Conservation (phyloP, 2,888 invertebrate species). For the Zaprionus obscuricornis region DNA sequence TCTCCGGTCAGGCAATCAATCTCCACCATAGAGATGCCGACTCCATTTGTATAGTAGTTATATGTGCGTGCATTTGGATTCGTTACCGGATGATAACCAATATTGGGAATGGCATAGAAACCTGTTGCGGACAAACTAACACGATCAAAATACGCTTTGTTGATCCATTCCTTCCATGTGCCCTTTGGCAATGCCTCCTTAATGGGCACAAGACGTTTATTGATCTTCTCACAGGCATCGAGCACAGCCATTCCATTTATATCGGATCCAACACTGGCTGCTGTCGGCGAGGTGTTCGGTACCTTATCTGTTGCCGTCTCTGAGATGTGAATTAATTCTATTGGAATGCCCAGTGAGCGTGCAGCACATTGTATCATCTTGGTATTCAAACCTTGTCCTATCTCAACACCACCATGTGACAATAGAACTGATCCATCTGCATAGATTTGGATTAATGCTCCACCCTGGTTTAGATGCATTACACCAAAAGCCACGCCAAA, state of each 20-base stretch:
- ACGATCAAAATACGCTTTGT: conserved; percentile 89
- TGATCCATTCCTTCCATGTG: conserved; percentile 93
- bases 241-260: conserved; percentile 95
- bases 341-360: conserved; percentile 87
- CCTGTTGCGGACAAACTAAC: conserved; percentile 93
- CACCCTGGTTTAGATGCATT: conserved; percentile 91
- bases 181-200: conserved; percentile 90
- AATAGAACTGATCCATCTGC: conserved; percentile 94
- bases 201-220: conserved; percentile 89
- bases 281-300: conserved; percentile 95
- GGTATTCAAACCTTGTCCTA: conserved; percentile 98
- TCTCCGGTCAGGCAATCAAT: conserved; percentile 97
- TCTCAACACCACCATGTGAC: conserved; percentile 97
- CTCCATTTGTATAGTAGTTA: conserved; percentile 94
- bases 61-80: conserved; percentile 89
- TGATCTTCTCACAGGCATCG: conserved; percentile 90
- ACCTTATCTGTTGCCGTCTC: conserved; percentile 96
- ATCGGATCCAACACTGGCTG: conserved; percentile 94
- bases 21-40: conserved; percentile 94
- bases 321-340: conserved; percentile 90
- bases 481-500: conserved; percentile 93
- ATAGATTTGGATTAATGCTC: conserved; percentile 94
- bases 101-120: conserved; percentile 90
- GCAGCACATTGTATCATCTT: conserved; percentile 97
- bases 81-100: conserved; percentile 88